Conservation (phyloP, 2,888 invertebrate species). For the Andrena camellia region DNA sequence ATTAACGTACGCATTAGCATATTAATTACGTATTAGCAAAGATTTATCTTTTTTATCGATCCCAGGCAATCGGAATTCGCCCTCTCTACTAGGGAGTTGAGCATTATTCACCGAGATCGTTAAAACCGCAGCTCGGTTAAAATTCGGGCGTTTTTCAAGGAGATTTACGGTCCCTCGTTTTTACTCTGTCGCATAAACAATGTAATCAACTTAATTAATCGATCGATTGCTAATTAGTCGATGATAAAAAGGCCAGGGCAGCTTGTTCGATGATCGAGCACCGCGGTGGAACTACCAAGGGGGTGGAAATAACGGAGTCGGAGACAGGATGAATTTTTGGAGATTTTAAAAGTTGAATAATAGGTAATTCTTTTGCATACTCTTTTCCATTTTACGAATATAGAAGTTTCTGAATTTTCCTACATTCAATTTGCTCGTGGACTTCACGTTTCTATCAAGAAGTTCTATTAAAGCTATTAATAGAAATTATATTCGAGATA, state of each 20-base stretch:
- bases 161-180: constrained; percentile 41
- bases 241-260: constrained; percentile 18
- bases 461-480: too few relatives aligned
- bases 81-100: background rate
- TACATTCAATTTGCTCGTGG: too few relatives aligned
- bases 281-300: background rate
- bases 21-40: constrained; percentile 50
- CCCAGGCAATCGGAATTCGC: constrained; percentile 25
- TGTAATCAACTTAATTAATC: constrained; percentile 50
- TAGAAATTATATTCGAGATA: too few relatives aligned
- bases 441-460: too few relatives aligned
- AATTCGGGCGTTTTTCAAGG: constrained; percentile 41
- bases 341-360: background rate
- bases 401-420: too few relatives aligned
- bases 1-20: constrained; percentile 55
- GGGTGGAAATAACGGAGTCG: background rate
- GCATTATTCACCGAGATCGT: constrained; percentile 45
- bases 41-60: constrained; percentile 53
- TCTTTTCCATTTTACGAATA: too few relatives aligned
- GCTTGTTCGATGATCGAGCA: constrained; percentile 1
- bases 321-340: background rate
- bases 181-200: constrained; percentile 30
- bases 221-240: constrained; percentile 35
- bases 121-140: constrained; percentile 45
- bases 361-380: too few relatives aligned